These are phyloP conservation scores for Drosophila eugracilis DNA, from an alignment of 1,140 invertebrate species.

Conservation along the genomic window DNA sequence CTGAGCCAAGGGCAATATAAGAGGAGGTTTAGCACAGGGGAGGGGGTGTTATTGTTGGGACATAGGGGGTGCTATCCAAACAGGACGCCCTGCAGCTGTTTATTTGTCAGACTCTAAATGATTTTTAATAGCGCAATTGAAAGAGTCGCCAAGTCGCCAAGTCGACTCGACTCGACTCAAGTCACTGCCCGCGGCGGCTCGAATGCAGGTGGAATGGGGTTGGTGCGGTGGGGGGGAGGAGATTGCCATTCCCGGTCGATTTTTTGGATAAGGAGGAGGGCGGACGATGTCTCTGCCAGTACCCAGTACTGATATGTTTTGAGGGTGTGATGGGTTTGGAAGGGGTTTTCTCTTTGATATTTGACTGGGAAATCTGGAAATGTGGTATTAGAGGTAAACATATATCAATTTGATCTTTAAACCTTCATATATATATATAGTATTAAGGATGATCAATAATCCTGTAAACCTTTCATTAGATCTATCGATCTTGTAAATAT, in stretches of 20 bases:
- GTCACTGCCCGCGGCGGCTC: conserved; percentile 40
- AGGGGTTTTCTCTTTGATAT: no score
- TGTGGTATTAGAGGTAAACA: no score
- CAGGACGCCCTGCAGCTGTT: conserved; percentile 53
- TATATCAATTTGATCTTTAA: no score
- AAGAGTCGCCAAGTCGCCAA: conserved; percentile 55
- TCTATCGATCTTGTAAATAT: no score
- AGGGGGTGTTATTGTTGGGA: neutral
- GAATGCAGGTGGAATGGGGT: conserved; percentile 10
- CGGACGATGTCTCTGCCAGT: neutral
- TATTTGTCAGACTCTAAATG: conserved; percentile 67
- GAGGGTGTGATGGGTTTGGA: neutral
- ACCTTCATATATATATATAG: no score
- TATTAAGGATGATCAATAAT: no score
- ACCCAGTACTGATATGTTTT: conserved; percentile 3
- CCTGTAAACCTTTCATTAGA: no score
- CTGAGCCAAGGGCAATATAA: neutral
- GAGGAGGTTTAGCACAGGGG: no score
- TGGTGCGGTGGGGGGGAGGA: no score
- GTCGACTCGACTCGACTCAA: conserved; percentile 49
- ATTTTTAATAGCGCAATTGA: conserved; percentile 73
- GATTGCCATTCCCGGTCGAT: conserved; percentile 2
- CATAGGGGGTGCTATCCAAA: conserved; percentile 34
- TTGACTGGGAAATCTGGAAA: no score
- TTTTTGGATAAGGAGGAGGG: neutral